Evolutionary conservation across 1,140 invertebrate species (phyloP).

Genomic region (Zaprionus davidi): DNA sequence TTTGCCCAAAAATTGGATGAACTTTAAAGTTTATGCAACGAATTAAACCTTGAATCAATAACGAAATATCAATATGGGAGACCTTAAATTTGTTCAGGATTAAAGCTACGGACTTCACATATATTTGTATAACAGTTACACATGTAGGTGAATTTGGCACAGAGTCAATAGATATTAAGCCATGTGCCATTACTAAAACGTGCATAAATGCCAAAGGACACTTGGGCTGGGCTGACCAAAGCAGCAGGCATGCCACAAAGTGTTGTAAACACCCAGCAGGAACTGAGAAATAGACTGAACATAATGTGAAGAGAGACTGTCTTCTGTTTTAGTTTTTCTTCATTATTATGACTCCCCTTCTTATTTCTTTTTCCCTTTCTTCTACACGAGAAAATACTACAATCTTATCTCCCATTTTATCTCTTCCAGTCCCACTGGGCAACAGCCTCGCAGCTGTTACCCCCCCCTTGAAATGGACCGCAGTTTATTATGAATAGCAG

Average conservation of each 20-base stretch:
- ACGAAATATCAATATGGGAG: not conserved
- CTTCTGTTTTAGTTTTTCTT: not conserved
- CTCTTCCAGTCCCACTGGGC: not conserved
- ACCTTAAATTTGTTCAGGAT: not conserved
- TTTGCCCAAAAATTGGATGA: conserved; percentile 11
- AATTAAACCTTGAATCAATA: conserved; percentile 3
- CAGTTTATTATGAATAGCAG: conserved; percentile 62
- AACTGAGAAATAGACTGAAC: not conserved
- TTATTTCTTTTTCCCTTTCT: not conserved
- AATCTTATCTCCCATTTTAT: not conserved
- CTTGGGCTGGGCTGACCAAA: too few relatives aligned
- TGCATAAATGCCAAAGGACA: conserved; percentile 66
- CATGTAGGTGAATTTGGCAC: conserved; percentile 12
- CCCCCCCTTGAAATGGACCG: not conserved
- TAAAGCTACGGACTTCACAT: not conserved
- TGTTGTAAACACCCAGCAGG: not conserved
- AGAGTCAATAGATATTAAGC: conserved; percentile 60
- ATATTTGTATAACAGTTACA: not conserved
- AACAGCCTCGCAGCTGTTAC: not conserved
- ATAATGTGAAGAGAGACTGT: not conserved
- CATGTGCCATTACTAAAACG: conserved; percentile 63
- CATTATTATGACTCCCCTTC: not conserved
- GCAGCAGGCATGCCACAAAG: not conserved
- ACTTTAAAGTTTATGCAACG: not conserved
- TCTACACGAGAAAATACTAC: not conserved